Conservation (phyloP, 2,797 vertebrate genomes). For the Trichosurus vulpecula region DNA sequence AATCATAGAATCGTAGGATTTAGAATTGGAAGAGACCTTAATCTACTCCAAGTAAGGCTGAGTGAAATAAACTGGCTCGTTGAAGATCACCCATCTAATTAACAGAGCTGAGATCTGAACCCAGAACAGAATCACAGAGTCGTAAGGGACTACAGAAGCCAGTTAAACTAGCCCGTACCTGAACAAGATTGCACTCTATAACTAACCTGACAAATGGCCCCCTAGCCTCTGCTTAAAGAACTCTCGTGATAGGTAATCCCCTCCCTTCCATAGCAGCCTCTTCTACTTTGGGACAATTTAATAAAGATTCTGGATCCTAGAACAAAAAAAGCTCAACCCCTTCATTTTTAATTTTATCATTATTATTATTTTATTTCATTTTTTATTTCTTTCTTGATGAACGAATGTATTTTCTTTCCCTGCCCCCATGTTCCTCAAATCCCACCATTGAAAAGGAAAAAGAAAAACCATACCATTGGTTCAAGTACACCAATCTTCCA, state of each 20-base stretch:
- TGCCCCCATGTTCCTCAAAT: background rate
- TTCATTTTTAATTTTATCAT: background rate
- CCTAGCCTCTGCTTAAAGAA: background rate
- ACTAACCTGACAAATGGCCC: background rate
- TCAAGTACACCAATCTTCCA: background rate
- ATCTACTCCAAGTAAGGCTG: background rate
- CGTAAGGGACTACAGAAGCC: background rate
- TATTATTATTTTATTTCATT: background rate
- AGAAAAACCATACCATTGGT: background rate
- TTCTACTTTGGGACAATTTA: background rate
- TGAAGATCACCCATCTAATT: background rate
- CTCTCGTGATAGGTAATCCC: background rate
- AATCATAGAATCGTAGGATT: background rate
- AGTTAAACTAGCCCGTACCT: background rate
- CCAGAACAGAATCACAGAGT: background rate
- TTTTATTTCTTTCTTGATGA: background rate
- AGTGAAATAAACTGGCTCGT: background rate
- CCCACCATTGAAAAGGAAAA: background rate
- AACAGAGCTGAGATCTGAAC: background rate
- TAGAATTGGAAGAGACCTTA: background rate
- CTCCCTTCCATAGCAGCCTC: background rate
- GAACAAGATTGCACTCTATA: background rate
- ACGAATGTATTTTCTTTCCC: background rate
- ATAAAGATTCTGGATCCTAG: background rate
- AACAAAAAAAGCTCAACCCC: background rate